Base-by-base conservation (phyloP, 1,140 invertebrate genomes). In the Manduca sexta region DNA sequence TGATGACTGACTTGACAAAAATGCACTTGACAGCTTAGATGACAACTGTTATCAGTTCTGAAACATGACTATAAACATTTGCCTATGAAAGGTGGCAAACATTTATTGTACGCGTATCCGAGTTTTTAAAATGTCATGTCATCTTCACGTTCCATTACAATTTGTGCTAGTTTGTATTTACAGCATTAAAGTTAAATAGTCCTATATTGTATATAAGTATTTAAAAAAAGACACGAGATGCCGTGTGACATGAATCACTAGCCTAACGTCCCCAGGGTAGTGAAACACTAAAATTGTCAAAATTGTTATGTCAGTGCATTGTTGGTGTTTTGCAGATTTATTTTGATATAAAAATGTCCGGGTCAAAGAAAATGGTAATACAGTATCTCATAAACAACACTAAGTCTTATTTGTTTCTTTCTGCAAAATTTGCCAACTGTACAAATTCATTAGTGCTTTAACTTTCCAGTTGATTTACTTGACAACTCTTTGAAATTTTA, bases 331-430 rank as follows among this genome's bases (percentile, higher is more conserved):
- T 64, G 55, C 40, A 43, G 52, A 60, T 73, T 67, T 70, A 61
- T 52, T 54, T 52, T 61, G 60, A 69, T n/a, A 29, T 68, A 65
- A 55, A 76, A 69, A 84, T 81, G 80, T 79, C 78, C 53, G 73
- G 64, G 47, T 63, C 75, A 48, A 79, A 82, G 63, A 84, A 84
- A 72, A 69, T 84, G 81, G 81, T 84, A 84, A 72, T 43, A n/a
- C 11, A 29, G 14, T 30, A 30, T 15, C 12, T 43, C 15, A 35
- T 6, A 35, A 6, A 35, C 4, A 5, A 35, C 12, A 35, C 14
- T 12, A 35, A 14, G n/a, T 12, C 12, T 8, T n/a, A 8, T 2
- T 35, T 4, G 34, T 5, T 12, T 35, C 4, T 35, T 10, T 35
- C n/a, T 35, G 6, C 34, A 35, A 26, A 5, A 26, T 26, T 26